These are phyloP conservation scores for Philhelius pedissequus DNA, from an alignment of 2,888 invertebrate species.

Conservation along the genomic window DNA sequence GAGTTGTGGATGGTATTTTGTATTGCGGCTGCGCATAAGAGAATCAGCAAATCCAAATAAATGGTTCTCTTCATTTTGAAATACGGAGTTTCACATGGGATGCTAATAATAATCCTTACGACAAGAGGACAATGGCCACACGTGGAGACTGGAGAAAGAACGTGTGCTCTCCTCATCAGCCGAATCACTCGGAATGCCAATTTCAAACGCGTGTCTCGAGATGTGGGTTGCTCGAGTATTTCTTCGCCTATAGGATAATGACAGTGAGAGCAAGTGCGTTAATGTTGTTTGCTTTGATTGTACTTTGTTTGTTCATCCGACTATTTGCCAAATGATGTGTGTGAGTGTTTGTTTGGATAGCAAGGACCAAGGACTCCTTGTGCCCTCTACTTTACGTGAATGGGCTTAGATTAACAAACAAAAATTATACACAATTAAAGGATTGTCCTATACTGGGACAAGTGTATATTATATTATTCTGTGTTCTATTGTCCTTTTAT, in stretches of 20 bases:
- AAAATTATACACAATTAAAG: constrained; percentile 44
- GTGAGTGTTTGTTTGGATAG: constrained; percentile 8
- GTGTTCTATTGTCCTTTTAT: not conserved
- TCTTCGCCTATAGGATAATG: constrained; percentile 1
- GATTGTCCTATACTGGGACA: not conserved
- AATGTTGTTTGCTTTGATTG: constrained; percentile 61
- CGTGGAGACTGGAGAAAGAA: not conserved
- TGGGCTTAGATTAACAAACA: constrained; percentile 24
- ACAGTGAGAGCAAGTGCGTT: constrained; percentile 43
- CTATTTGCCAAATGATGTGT: constrained; percentile 44
- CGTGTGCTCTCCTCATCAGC: not conserved
- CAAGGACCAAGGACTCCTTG: not conserved
- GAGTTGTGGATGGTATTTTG: constrained; percentile 20
- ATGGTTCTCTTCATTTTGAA: not conserved
- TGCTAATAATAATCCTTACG: not conserved
- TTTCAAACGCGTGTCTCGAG: not conserved
- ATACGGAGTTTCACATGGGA: not conserved
- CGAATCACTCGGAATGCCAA: not conserved
- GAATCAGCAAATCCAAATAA: not conserved
- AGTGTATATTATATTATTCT: too few species aligned
- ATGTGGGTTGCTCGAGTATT: constrained; percentile 8
- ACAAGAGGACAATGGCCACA: not conserved
- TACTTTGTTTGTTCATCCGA: constrained; percentile 43
- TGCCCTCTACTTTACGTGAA: constrained; percentile 1
- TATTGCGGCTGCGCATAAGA: constrained; percentile 41